Conservation (phyloP, 2,888 invertebrate genomes). For the Nemapogon koenigi region DNA sequence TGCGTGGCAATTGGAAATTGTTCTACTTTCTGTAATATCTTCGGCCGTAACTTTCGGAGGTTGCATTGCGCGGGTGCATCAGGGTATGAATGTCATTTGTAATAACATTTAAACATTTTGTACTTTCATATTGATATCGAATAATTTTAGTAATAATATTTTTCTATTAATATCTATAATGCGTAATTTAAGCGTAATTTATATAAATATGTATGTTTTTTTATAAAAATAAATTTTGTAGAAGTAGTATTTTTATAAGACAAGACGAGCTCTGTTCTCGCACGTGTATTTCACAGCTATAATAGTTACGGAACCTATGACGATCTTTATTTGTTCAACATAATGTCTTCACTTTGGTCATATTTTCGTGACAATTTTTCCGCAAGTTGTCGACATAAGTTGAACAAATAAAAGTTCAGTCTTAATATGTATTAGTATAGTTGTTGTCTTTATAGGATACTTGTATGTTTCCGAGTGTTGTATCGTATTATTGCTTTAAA, state of each 20-base stretch:
- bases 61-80: constrained; percentile 60
- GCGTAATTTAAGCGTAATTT: constrained; percentile 49
- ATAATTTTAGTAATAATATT: constrained; percentile 45
- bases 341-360: too few species aligned
- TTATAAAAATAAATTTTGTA: constrained; percentile 52
- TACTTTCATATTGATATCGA: constrained; percentile 56
- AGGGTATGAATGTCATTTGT: constrained; percentile 65
- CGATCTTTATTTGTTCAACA: constrained; percentile 29
- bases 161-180: constrained; percentile 54
- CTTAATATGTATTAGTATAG: too few species aligned
- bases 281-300: constrained; percentile 63
- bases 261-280: constrained; percentile 37
- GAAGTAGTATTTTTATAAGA: constrained; percentile 60
- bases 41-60: too few species aligned
- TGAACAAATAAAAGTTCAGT: too few species aligned
- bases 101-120: constrained; percentile 48
- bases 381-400: too few species aligned
- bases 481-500: too few species aligned
- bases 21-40: too few species aligned
- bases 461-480: too few species aligned
- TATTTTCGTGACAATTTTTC: too few species aligned
- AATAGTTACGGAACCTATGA: constrained; percentile 46
- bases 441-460: too few species aligned
- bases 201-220: constrained; percentile 54
- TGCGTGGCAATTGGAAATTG: constrained; percentile 55